Evolutionary conservation across 1,140 invertebrate species (phyloP), one percentile per base, ranked within the genome.

Genomic region (Drosophila pandora): DNA sequence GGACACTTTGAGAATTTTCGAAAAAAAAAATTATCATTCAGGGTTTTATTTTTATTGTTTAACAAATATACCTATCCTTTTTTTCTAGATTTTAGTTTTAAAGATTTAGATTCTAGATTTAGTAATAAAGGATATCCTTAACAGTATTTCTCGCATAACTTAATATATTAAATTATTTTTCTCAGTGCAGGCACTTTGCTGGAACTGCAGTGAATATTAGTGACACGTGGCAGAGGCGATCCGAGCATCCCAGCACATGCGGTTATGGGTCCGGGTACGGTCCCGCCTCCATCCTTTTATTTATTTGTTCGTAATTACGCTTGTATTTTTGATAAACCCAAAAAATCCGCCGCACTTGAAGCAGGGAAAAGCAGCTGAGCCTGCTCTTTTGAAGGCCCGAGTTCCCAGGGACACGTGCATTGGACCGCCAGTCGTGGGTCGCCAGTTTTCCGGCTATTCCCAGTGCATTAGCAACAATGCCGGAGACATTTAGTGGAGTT

Each of bases 271-370:
- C 17, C 37, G 39, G 65, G 34, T 37, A 32, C 41, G 62, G 34
- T n/a, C 34, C 57, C 43, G 43, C 25, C 49, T 21, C 63, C 2
- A 1, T 10, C 34, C 60, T 47, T 32, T 30, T 79, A 79, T 90
- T 87, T 82, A 90, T 90, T 90, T 90, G 81, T 87, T 90, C 90
- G 87, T 90, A 90, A 90, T 90, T 90, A 87, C 81, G 82, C 72
- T 72, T 85, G 81, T 37, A 37, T 37, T 69, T 87, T 76, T 57
- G 76, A 81, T 8, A 43, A 43, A 17, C 41, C 6, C 41, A 12
- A 63, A 90, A 85, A 85, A 85, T 80, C 71, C 80, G 81, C 69
- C 82, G 78, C 59, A 85, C 83, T 85, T 78, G 83, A 87, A 39
- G 62, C 60, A 41, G 60, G 39, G 39, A 28, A 50, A 53, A 69